Conservation (phyloP, 2,113 vertebrate genomes). For the Archocentrus centrarchus region DNA sequence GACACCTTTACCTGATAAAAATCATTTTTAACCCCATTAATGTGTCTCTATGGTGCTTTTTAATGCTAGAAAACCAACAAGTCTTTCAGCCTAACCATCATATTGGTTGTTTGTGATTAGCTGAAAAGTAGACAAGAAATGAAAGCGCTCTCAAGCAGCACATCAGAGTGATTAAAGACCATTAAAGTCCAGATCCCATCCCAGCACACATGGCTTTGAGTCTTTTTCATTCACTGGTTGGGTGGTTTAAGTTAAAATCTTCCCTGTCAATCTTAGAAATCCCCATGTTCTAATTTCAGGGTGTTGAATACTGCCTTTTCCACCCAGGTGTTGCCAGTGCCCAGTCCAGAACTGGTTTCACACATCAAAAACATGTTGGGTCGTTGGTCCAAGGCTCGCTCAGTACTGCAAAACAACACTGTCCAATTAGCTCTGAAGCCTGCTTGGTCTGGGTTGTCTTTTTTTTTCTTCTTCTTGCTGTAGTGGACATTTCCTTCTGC, state of each 20-base stretch:
- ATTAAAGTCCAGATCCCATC: background rate
- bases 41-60: no score
- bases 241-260: background rate
- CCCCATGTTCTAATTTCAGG: background rate
- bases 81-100: no score
- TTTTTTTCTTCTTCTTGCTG: no score
- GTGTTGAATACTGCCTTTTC: background rate
- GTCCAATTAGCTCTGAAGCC: no score
- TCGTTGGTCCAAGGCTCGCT: background rate
- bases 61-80: no score
- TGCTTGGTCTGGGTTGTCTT: no score
- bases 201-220: background rate
- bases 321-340: background rate
- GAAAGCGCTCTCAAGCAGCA: background rate
- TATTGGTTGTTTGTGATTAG: no score
- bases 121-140: no score
- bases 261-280: no score
- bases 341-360: background rate
- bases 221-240: no score
- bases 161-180: background rate
- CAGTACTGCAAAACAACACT: background rate
- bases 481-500: no score
- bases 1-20: background rate
- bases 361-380: rapidly evolving
- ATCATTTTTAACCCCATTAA: no score